Evolutionary conservation across 2,113 vertebrate species (phyloP).

Genomic region (Salminus brasiliensis): DNA sequence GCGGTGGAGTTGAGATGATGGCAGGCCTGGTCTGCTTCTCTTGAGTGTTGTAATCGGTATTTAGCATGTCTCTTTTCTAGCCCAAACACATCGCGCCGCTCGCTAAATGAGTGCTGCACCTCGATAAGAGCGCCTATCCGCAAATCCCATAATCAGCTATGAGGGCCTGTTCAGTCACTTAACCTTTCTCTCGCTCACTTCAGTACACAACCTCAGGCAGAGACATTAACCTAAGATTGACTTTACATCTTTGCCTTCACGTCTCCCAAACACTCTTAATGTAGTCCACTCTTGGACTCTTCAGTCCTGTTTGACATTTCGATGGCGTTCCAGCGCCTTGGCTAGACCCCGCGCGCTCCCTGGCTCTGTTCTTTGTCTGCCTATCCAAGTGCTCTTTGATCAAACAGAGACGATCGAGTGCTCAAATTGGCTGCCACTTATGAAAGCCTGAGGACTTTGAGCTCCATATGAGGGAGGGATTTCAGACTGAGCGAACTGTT

Average conservation of each 20-base stretch:
- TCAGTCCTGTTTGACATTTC: not conserved
- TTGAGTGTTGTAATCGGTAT: constrained; percentile 2
- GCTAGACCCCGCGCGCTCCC: not conserved
- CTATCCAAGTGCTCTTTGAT: not conserved
- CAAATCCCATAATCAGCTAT: constrained; percentile 22
- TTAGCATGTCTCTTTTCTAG: constrained; percentile 14
- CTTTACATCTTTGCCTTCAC: constrained; percentile 14
- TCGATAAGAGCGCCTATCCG: not conserved
- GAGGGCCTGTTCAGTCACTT: constrained; percentile 16
- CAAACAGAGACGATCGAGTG: not conserved
- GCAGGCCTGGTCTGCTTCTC: constrained; percentile 11
- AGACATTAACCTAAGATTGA: constrained; percentile 5
- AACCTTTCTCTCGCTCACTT: constrained; percentile 29
- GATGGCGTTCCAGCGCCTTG: not conserved
- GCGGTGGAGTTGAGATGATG: not conserved
- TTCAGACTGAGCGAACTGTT: not conserved
- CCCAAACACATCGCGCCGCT: not conserved
- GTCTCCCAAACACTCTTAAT: constrained; percentile 6
- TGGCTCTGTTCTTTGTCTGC: not conserved
- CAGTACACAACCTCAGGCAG: constrained; percentile 8
- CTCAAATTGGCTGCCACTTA: not conserved
- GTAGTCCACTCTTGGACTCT: not conserved
- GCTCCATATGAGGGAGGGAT: not conserved
- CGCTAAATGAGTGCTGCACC: constrained; percentile 8
- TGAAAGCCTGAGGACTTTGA: not conserved